Evolutionary conservation across 2,888 invertebrate species (phyloP), one percentile per base, ranked within the genome.

Genomic region (Rhagium mordax): DNA sequence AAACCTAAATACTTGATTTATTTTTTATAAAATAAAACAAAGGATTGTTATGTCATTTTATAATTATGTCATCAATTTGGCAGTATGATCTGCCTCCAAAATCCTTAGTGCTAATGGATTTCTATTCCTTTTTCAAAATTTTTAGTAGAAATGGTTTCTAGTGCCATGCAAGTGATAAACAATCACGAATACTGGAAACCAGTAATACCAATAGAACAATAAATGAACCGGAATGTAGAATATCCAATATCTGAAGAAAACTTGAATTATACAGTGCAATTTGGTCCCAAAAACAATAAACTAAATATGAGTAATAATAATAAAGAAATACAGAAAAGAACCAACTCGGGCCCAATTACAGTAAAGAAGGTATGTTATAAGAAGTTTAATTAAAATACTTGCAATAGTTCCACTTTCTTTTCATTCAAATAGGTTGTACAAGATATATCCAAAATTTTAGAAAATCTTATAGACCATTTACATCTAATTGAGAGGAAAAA

Each of bases 371-470:
- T 67, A 74, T 21, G 13, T n/a, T 33, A 6, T 1, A 6, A 3
- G 24, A 24, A 24, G 24, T 3, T 24, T 3, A 24, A 33, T 27
- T 27, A 4, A 27, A 27, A 21, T 47, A 60, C 10, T 16, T 41
- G 33, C 16, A 20, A 21, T 27, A 51, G 7, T 51, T 15, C 27
- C 51, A 51, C n/a, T 57, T 29, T 64, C 15, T 49, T 10, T 29
- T 21, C 7, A 4, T 41, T 41, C n/a, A 13, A 65, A 67, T 57
- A 82, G 80, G 74, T 82, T 47, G 79, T 78, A 1, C 59, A 71
- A 16, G 79, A 81, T 59, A 78, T 75, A 67, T 62, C 75, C 10
- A 57, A 65, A 27, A 71, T 78, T 1, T 55, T 78, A 16, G 21
- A 66, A 21, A 55, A 70, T 68, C 65, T 76, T n/a, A 74, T 69